Percentiles rank a stretch among this genome's conserved stretches.
Conservation (phyloP, 2,113 vertebrate genomes). For the Irena cyanogastra region DNA sequence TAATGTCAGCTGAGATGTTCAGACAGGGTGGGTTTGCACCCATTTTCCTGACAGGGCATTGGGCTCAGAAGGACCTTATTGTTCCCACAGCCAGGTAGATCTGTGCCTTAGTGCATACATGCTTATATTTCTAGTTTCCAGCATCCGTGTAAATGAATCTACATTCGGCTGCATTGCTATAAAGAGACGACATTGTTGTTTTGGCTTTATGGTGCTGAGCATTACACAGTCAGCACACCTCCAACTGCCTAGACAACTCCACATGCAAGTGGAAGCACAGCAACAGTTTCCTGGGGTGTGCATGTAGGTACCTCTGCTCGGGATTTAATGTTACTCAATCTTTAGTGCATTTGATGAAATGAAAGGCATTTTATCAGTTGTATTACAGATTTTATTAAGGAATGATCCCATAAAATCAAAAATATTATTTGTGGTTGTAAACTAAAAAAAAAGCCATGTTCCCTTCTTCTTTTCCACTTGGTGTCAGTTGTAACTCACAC, state of each 20-base stretch:
- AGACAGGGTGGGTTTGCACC: background rate
- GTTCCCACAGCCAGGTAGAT: background rate
- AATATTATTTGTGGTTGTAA: background rate
- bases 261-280: background rate
- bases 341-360: background rate
- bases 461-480: background rate
- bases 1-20: background rate
- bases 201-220: background rate
- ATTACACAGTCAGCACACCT: accelerated
- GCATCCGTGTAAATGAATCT: background rate
- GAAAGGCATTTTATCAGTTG: background rate
- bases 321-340: background rate
- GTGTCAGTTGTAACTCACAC: background rate
- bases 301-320: background rate
- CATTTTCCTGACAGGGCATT: background rate
- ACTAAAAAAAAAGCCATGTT: background rate
- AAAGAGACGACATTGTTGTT: background rate
- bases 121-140: background rate
- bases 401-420: background rate
- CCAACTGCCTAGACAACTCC: background rate
- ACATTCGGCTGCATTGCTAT: background rate
- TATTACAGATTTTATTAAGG: background rate
- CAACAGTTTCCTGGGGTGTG: accelerated
- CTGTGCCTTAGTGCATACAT: accelerated
- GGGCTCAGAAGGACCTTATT: background rate